These are phyloP conservation scores for Chondrilla cf. caribensis DNA, from an alignment of 37 sponge, comb jelly and placozoan species.

Conservation along the genomic window DNA sequence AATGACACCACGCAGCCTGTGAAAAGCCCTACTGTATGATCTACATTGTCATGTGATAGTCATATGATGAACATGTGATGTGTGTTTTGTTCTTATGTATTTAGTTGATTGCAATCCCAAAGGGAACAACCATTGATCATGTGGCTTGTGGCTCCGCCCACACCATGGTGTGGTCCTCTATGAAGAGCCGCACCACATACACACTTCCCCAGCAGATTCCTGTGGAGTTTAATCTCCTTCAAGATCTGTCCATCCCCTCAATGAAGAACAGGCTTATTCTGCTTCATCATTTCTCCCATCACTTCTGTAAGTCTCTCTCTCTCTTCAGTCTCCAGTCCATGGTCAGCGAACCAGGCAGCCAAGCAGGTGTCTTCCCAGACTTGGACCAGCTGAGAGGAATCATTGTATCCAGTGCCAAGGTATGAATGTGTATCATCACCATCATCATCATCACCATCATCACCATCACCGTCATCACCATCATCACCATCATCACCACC, in stretches of 20 bases:
- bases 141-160: conserved; percentile 96
- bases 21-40: conserved; percentile 54
- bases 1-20: conserved; percentile 75
- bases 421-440: conserved; percentile 19
- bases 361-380: conserved; percentile 24
- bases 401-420: conserved; percentile 72
- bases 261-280: conserved; percentile 82
- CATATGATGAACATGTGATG: neutral
- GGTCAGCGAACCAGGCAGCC: neutral
- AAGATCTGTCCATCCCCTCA: conserved; percentile 40
- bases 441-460: too few relatives aligned
- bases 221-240: conserved; percentile 85
- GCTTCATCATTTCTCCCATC: conserved; percentile 78
- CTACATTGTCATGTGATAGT: neutral
- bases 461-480: too few relatives aligned
- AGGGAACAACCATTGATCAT: conserved; percentile 69
- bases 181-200: conserved; percentile 50
- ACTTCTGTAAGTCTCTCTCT: conserved; percentile 70
- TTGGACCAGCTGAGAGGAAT: conserved; percentile 62
- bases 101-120: conserved; percentile 48
- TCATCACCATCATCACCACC: too few relatives aligned
- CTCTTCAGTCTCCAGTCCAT: conserved; percentile 62
- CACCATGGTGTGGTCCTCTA: conserved; percentile 86
- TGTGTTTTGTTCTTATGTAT: neutral
- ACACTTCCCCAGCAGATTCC: conserved; percentile 71